phyloP scores from a whole-genome alignment of 2,113 vertebrate species.

The Phyllostomus discolor region DNA sequence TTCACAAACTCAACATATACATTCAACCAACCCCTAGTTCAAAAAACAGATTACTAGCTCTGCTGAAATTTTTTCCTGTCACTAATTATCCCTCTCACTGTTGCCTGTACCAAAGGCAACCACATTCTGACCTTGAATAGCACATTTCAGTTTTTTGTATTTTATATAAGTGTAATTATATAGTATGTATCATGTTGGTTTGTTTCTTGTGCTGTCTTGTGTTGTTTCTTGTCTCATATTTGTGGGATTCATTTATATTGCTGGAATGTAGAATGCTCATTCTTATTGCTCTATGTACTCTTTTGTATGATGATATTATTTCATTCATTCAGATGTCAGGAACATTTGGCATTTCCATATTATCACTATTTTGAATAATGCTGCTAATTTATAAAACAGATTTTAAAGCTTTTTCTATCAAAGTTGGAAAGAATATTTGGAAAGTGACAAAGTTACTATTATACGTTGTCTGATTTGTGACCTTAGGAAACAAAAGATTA shows the following conservation, averaged over 20 bases:
- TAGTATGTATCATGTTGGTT: not conserved
- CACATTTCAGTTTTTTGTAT: not conserved
- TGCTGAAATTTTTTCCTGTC: not conserved
- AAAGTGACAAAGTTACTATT: slow-evolving; percentile 5
- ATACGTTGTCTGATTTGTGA: not conserved
- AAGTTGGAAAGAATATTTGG: not conserved
- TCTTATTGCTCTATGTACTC: not conserved
- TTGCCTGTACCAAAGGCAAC: not conserved
- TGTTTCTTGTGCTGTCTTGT: not conserved
- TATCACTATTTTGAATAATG: not conserved
- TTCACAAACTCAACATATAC: not conserved
- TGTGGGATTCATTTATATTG: not conserved
- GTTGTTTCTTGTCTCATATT: not conserved
- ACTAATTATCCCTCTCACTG: not conserved
- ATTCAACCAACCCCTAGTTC: not conserved
- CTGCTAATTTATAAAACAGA: not conserved
- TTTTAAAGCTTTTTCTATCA: slow-evolving; percentile 8
- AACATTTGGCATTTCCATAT: not conserved
- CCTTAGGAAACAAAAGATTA: not conserved
- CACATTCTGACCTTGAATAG: not conserved
- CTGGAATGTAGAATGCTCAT: not conserved
- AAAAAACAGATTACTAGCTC: not conserved
- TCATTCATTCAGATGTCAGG: not conserved
- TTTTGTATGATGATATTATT: not conserved
- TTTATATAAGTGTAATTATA: not conserved